Evolutionary conservation across 2,888 invertebrate species (phyloP).

Genomic region (Doris montereyensis): DNA sequence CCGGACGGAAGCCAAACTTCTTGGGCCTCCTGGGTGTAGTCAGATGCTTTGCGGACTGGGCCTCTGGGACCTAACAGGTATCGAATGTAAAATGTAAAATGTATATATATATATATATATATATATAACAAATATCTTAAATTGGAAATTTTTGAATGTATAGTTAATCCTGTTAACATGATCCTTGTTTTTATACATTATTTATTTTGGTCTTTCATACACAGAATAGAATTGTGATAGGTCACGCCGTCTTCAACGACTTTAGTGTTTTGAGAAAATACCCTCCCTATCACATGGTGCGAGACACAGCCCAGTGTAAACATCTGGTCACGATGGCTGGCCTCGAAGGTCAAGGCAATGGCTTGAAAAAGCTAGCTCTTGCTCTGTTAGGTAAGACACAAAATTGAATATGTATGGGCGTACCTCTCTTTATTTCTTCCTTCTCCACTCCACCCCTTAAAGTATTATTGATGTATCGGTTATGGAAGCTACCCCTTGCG

Average conservation of each 20-base stretch:
- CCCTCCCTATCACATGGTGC: slow-evolving; percentile 47
- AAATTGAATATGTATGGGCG: background rate
- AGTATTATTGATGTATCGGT: too few species aligned
- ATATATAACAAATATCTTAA: too few species aligned
- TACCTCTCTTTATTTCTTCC: background rate
- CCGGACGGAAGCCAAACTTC: too few species aligned
- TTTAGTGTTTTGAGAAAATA: slow-evolving; percentile 55
- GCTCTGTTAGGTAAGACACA: slow-evolving; percentile 50
- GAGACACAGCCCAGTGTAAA: slow-evolving; percentile 55
- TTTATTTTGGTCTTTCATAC: slow-evolving; percentile 39
- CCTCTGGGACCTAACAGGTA: too few species aligned
- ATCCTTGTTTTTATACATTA: background rate
- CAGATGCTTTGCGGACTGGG: too few species aligned
- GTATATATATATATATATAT: too few species aligned
- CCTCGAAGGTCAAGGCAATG: slow-evolving; percentile 27
- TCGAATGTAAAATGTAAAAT: too few species aligned
- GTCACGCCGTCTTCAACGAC: slow-evolving; percentile 64
- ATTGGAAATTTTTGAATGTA: too few species aligned
- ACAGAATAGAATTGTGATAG: slow-evolving; percentile 67
- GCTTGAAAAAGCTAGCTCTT: slow-evolving; percentile 47
- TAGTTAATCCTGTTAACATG: background rate
- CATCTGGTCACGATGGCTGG: slow-evolving; percentile 45
- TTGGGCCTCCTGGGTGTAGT: too few species aligned
- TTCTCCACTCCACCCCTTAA: background rate
- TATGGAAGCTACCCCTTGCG: too few species aligned